phyloP scores from a whole-genome alignment of 2,113 vertebrate species.

The Myxocyprinus asiaticus region DNA sequence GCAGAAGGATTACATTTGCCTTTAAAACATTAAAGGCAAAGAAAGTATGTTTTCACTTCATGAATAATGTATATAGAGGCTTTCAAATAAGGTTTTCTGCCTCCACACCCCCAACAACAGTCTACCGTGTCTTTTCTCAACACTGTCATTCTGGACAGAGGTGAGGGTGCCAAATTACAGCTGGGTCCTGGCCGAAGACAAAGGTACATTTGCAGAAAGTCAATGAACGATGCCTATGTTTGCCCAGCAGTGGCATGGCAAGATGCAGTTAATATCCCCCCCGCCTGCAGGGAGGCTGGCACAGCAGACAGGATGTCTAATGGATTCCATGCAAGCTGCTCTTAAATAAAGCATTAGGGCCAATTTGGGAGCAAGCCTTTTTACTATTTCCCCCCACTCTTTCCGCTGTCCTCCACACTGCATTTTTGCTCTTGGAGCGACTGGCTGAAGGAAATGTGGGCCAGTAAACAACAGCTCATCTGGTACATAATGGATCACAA shows the following conservation, averaged over 20 bases:
- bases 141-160: neutral
- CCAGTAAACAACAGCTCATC: slow-evolving; percentile 39
- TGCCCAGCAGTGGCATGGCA: slow-evolving; percentile 29
- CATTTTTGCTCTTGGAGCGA: slow-evolving; percentile 54
- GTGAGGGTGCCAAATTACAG: slow-evolving; percentile 17
- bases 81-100: slow-evolving; percentile 13
- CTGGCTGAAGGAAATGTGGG: slow-evolving; percentile 45
- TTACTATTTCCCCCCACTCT: slow-evolving; percentile 34
- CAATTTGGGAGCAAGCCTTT: slow-evolving; percentile 54
- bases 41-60: slow-evolving; percentile 30
- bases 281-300: slow-evolving; percentile 6
- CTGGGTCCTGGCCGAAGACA: slow-evolving; percentile 18
- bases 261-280: slow-evolving; percentile 48
- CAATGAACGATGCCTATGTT: slow-evolving; percentile 34
- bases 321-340: slow-evolving; percentile 40
- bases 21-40: slow-evolving; percentile 25
- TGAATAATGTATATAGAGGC: slow-evolving; percentile 38
- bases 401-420: neutral
- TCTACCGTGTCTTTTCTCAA: neutral
- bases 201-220: slow-evolving; percentile 10
- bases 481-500: slow-evolving; percentile 67
- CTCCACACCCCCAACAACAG: neutral
- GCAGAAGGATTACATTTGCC: slow-evolving; percentile 3
- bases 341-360: slow-evolving; percentile 51
- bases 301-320: slow-evolving; percentile 32